Conservation (phyloP, 2,113 vertebrate genomes). For the Lagopus leucura region DNA sequence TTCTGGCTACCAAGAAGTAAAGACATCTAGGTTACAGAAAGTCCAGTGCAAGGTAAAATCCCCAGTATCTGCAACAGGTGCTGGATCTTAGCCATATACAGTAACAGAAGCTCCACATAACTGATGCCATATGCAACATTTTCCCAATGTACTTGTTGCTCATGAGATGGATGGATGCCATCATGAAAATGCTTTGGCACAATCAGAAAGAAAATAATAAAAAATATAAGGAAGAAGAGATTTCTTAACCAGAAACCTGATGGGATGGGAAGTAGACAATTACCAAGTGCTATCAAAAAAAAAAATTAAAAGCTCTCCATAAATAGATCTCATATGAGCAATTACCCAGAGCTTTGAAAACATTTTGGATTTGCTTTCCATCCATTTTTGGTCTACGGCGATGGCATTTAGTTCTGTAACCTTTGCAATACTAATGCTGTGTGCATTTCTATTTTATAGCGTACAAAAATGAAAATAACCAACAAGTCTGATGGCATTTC, state of each 20-base stretch:
- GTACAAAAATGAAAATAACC: not conserved
- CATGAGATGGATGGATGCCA: not conserved
- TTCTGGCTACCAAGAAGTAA: not conserved
- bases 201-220: not conserved
- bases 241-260: not conserved
- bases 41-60: not conserved
- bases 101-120: fast-evolving
- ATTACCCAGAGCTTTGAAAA: not conserved
- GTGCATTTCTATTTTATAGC: not conserved
- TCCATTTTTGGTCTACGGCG: not conserved
- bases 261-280: not conserved
- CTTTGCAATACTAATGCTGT: not conserved
- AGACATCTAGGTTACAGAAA: not conserved
- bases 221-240: not conserved
- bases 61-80: not conserved
- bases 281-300: not conserved
- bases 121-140: fast-evolving
- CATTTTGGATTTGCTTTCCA: not conserved
- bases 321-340: not conserved
- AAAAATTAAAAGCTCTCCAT: not conserved
- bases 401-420: not conserved
- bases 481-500: not conserved
- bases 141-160: not conserved
- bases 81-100: not conserved
- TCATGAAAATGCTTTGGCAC: not conserved